phyloP scores from a whole-genome alignment of 2,888 invertebrate genomes.

The Antitype chi region DNA sequence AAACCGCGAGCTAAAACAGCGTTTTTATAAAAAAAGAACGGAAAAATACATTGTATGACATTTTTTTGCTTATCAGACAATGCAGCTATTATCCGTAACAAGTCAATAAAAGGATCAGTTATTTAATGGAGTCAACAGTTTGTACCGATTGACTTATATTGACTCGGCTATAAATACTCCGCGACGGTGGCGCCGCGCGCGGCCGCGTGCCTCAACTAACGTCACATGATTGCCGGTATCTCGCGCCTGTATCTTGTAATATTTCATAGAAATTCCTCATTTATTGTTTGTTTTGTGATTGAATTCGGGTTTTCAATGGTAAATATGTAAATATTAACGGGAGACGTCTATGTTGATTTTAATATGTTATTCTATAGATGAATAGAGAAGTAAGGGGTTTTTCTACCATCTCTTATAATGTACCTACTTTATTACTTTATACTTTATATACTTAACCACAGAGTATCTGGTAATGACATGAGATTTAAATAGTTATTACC shows the following conservation, averaged over 20 bases:
- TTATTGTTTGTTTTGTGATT: slow-evolving; percentile 7
- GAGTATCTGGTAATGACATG: too few relatives aligned
- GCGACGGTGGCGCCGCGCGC: slow-evolving; percentile 69
- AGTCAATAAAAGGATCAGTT: slow-evolving; percentile 23
- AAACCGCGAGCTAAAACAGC: too few relatives aligned
- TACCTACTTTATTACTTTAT: not conserved
- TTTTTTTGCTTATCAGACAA: slow-evolving; percentile 1
- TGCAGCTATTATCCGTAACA: slow-evolving; percentile 1
- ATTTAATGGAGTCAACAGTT: slow-evolving; percentile 16
- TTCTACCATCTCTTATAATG: not conserved
- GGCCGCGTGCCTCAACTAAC: slow-evolving; percentile 63
- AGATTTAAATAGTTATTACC: too few relatives aligned
- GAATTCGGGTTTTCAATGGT: not conserved
- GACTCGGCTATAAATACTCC: slow-evolving; percentile 37
- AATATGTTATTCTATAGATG: not conserved
- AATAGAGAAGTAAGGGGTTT: not conserved
- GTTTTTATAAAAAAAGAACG: not conserved
- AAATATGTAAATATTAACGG: not conserved
- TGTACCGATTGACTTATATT: not conserved
- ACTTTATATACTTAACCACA: too few relatives aligned
- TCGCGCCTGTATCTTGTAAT: slow-evolving; percentile 1
- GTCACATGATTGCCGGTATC: slow-evolving; percentile 75
- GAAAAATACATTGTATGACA: not conserved
- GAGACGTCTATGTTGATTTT: not conserved
- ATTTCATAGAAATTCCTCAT: not conserved